Base-by-base conservation (phyloP, 2,113 vertebrate genomes). In the Ictalurus punctatus region DNA sequence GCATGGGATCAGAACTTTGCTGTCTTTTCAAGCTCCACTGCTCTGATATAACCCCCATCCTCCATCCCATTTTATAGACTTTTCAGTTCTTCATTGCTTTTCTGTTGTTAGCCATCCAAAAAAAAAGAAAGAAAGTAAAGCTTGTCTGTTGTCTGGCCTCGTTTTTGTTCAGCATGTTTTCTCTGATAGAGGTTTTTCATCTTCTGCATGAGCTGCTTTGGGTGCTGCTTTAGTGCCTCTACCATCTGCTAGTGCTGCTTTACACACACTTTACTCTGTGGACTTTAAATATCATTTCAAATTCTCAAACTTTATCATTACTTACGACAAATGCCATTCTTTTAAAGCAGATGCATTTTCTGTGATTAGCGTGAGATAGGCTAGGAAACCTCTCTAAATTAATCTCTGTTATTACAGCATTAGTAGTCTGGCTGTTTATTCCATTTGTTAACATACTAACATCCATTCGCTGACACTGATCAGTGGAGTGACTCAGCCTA, bases 41-140 rank as follows among this genome's bases (percentile, higher is more conserved):
- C 87, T 90, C 61, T 90, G 79, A 86, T 85, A 90, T 58, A 44
- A 16, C n/a, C 89, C n/a, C 13, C n/a, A 4, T 13, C 19, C 37
- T 13, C 27, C 48, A 52, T 56, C 27, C 30, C 14, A 8, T 65
- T 63, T 84, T 84, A 54, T 90, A 81, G 84, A 88, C 86, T 73
- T 90, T 90, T 89, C 89, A 81, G 87, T 89, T 87, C 56, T 78
- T 73, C 81, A 40, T 74, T 87, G 89, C 69, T 85, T 90, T 89
- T 87, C 58, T 91, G 17, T 88, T 88, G 61, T 59, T 80, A 54
- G 44, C 27, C 52, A 83, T 54, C 88, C 84, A 40, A 90, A 91
- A 44, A 67, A 85, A 92, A 90, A 92, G 91, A 44, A 85, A 92
- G 89, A 92, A 91, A 52, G 9, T 52, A 52, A 52, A 52, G 85